Conservation (phyloP, 92 coral and sea anemone genomes). For the Palythoa heliodiscus region DNA sequence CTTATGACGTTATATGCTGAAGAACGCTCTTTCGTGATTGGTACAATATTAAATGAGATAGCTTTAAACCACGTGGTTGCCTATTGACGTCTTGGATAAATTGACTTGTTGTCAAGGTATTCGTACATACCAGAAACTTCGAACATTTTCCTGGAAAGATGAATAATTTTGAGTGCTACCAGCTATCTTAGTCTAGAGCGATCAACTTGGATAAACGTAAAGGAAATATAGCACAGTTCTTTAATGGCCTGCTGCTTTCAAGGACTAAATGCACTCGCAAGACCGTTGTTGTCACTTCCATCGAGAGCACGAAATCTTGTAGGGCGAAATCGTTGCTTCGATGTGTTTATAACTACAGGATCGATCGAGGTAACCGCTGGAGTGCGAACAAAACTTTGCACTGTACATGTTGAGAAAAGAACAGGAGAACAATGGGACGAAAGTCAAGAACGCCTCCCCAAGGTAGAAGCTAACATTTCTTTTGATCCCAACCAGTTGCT, state of each 20-base stretch:
- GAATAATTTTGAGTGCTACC: neutral
- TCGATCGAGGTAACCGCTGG: slow-evolving; percentile 2
- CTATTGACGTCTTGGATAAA: no score
- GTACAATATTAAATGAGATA: no score
- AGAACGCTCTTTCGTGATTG: no score
- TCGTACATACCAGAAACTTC: no score
- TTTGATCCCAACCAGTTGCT: neutral
- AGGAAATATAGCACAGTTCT: neutral
- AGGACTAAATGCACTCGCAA: neutral
- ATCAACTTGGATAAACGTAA: neutral
- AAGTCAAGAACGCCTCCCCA: slow-evolving; percentile 21
- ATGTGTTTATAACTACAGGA: slow-evolving; percentile 7
- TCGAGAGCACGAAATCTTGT: slow-evolving; percentile 3
- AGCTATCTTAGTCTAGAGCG: neutral
- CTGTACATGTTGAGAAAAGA: neutral
- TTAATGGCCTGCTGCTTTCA: neutral
- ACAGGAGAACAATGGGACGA: slow-evolving; percentile 1
- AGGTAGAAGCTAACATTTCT: neutral
- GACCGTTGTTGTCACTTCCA: neutral
- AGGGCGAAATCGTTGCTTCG: neutral
- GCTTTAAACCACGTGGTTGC: no score
- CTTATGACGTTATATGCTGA: no score
- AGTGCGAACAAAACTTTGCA: slow-evolving; percentile 8
- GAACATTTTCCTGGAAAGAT: neutral
- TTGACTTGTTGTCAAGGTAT: no score